Evolutionary conservation across 2,797 vertebrate species (phyloP).

Genomic region (Amblyraja radiata): DNA sequence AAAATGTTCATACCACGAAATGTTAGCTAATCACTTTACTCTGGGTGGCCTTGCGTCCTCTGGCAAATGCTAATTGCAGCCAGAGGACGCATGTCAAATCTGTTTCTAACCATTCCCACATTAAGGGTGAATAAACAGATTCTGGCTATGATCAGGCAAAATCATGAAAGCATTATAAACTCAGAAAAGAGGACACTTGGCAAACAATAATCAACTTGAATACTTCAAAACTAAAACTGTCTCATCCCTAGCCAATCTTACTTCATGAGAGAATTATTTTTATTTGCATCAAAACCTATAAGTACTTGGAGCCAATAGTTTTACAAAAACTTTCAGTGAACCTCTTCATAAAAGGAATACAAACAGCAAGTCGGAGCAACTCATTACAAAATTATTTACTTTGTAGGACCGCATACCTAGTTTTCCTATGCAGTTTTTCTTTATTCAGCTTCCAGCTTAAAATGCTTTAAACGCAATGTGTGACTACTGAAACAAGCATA

Average conservation of each 20-base stretch:
- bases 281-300: neutral
- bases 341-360: neutral
- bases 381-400: neutral
- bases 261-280: slow-evolving; percentile 5
- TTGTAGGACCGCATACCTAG: neutral
- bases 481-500: neutral
- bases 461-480: neutral
- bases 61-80: neutral
- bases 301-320: neutral
- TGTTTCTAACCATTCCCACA: neutral
- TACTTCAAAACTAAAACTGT: neutral
- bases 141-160: neutral
- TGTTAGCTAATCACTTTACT: neutral
- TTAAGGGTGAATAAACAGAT: neutral
- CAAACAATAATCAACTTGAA: neutral
- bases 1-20: neutral
- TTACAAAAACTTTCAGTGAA: neutral
- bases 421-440: neutral
- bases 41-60: neutral
- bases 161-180: neutral
- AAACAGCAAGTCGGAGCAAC: neutral
- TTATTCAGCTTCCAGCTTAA: neutral
- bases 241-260: neutral
- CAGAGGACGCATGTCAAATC: no score
- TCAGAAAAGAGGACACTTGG: neutral